These are phyloP conservation scores for Prionace glauca DNA, from an alignment of 2,797 vertebrate species.

Conservation along the genomic window DNA sequence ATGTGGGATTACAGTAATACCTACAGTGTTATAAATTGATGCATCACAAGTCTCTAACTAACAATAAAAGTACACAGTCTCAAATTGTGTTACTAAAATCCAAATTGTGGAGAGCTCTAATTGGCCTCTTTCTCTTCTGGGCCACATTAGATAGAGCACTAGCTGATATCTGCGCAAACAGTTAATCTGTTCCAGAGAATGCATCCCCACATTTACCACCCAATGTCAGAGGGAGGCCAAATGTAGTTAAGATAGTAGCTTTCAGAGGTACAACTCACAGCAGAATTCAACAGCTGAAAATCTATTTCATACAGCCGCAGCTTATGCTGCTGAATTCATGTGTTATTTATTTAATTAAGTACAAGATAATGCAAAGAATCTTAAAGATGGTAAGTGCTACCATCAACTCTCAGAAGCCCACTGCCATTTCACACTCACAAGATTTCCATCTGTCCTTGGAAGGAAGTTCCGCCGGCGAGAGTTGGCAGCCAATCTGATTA, in stretches of 20 bases:
- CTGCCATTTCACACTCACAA: too few species aligned
- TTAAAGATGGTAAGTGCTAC: too few species aligned
- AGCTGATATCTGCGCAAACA: background rate
- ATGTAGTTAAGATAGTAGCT: background rate
- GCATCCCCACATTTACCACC: background rate
- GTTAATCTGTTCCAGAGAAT: background rate
- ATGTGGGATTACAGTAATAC: background rate
- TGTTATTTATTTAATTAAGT: background rate
- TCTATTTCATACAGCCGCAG: background rate
- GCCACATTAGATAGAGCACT: background rate
- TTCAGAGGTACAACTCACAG: background rate
- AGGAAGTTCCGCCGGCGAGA: too few species aligned
- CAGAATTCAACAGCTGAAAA: background rate
- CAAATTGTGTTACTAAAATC: background rate
- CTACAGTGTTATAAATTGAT: background rate
- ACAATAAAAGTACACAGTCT: background rate
- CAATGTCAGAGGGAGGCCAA: background rate
- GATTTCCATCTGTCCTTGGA: too few species aligned
- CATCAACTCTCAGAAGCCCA: too few species aligned
- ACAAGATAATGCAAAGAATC: background rate
- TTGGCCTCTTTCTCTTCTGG: background rate
- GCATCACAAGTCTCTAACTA: background rate
- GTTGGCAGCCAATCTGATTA: too few species aligned
- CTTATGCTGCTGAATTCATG: background rate
- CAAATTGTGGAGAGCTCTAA: background rate